Evolutionary conservation across 2,113 vertebrate species (phyloP).

Genomic region (Symphodus melops): DNA sequence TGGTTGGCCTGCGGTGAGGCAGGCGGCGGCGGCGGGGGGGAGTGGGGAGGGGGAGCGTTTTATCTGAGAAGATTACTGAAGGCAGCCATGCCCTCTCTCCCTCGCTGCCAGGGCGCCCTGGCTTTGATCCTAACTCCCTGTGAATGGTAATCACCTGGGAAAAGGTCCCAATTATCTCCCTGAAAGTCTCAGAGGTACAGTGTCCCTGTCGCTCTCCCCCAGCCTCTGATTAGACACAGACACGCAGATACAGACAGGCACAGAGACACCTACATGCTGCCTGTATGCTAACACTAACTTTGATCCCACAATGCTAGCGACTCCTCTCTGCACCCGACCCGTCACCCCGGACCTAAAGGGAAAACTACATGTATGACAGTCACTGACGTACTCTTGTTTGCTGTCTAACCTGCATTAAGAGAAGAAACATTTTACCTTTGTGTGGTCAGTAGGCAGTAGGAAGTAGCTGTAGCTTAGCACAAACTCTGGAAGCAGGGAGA

Average conservation of each 20-base stretch:
- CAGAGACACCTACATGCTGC: conserved; percentile 20
- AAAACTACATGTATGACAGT: background rate
- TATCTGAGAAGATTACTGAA: conserved; percentile 66
- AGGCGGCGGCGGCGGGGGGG: too few relatives aligned
- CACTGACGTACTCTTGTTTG: background rate
- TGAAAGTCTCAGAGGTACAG: conserved; percentile 49
- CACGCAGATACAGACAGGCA: conserved; percentile 22
- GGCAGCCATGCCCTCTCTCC: conserved; percentile 58
- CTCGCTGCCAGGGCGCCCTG: conserved; percentile 38
- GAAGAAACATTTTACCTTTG: background rate
- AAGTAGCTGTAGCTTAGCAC: background rate
- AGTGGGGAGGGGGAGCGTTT: conserved; percentile 28
- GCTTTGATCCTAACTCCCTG: conserved; percentile 74
- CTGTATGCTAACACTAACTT: background rate
- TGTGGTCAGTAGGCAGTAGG: background rate
- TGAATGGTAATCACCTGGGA: conserved; percentile 76
- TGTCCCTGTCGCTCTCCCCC: conserved; percentile 47
- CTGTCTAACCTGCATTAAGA: background rate
- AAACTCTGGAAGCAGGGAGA: background rate
- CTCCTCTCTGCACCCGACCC: accelerated
- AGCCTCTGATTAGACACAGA: conserved; percentile 38
- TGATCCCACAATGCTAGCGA: background rate
- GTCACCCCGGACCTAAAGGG: background rate
- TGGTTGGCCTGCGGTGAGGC: background rate
- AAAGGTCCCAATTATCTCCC: conserved; percentile 78